Base-by-base conservation (phyloP, 2,797 vertebrate species). In the Dendrocincla tyrannina region DNA sequence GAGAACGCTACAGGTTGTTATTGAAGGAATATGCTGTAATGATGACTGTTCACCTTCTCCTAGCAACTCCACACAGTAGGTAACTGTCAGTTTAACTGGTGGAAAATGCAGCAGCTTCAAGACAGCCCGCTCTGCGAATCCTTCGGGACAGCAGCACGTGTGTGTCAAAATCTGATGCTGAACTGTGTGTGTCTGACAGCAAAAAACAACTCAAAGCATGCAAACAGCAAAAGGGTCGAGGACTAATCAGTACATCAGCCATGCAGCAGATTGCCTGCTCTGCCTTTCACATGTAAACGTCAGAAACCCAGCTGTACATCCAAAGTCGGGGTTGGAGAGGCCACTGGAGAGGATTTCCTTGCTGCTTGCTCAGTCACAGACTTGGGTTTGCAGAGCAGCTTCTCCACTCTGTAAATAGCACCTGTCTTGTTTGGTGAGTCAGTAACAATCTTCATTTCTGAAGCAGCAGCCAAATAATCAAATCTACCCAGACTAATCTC, bases 1-100 rank as follows among this genome's bases (percentile, higher is more conserved):
- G 95, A n/a, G 25, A 89, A 96, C 35, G 96, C 98, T 96, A 98
- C 98, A 98, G 97, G 98, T 98, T 98, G 97, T 95, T 96, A 95
- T 23, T 95, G 94, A 96, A 97, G 92, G 91, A 97, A 95, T 87
- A 85, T 75, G 96, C 91, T 93, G 95, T 92, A 96, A 98, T 94
- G 96, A 95, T 93, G 96, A 97, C 97, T 96, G 97, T 98, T 97
- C 97, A 97, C 97, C 97, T 97, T 97, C 98, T 98, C 98, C 98
- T 98, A 98, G 98, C 98, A 98, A 98, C 98, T 98, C 97, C 91
- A 89, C 97, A 94, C 97, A 96, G 97, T 94, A 96, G 97, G 98
- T 96, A 97, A 97, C 97, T 96, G 98, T 94, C 96, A 97, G 75
- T 97, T 98, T 96, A 96, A 96, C 89, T 94, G 83, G 93, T 77